Percentiles rank a stretch among this genome's conserved stretches.
These are phyloP conservation scores for Aeoliscus strigatus DNA, from an alignment of 2,797 vertebrate species.

Conservation along the genomic window DNA sequence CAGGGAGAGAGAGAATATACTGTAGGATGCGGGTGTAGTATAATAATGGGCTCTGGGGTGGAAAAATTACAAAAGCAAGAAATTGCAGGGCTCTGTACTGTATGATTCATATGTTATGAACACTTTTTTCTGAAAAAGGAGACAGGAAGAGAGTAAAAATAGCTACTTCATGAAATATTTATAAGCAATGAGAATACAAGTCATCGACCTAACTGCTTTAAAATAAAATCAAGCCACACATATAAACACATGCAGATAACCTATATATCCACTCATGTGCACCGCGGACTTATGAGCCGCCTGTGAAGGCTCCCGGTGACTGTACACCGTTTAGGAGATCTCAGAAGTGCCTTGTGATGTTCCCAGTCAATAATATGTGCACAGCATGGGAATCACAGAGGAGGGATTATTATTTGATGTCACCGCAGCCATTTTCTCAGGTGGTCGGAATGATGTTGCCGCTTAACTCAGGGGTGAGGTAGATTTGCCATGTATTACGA, in stretches of 20 bases:
- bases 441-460: conserved; percentile 5
- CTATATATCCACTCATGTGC: conserved; percentile 11
- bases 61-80: conserved; percentile 18
- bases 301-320: conserved; percentile 5
- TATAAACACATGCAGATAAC: conserved; percentile 13
- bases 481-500: too few species aligned
- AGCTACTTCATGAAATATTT: conserved; percentile 53
- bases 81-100: conserved; percentile 10
- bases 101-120: too few species aligned
- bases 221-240: conserved; percentile 19
- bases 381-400: conserved; percentile 6
- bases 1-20: conserved; percentile 22
- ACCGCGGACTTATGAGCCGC: conserved; percentile 5
- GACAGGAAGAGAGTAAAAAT: conserved; percentile 27
- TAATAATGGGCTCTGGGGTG: conserved; percentile 28
- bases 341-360: conserved; percentile 13
- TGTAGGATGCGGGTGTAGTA: conserved; percentile 33
- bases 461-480: background rate
- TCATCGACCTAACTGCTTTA: conserved; percentile 43
- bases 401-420: conserved; percentile 25
- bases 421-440: conserved; percentile 6
- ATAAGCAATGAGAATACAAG: conserved; percentile 34
- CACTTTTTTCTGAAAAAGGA: conserved; percentile 17
- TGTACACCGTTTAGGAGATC: conserved; percentile 10
- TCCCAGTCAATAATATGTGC: conserved; percentile 18